Percentiles rank a stretch among this genome's conserved stretches.
Evolutionary conservation across 2,888 invertebrate species (phyloP).

Genomic region (Ophion slaviceki): DNA sequence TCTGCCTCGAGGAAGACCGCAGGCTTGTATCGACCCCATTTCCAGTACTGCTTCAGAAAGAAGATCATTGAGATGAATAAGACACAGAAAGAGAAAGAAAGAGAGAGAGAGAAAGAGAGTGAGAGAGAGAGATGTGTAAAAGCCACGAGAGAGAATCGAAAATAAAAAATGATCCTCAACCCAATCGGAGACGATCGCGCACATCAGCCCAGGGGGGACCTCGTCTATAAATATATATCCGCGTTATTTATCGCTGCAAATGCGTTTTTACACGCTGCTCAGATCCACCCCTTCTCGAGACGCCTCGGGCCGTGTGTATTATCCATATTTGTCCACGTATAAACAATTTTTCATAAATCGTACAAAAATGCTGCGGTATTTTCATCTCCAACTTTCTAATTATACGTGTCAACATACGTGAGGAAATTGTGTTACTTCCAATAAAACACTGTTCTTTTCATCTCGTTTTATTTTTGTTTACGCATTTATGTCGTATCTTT

Average conservation of each 20-base stretch:
- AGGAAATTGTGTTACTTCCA: constrained; percentile 4
- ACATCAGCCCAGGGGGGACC: constrained; percentile 64
- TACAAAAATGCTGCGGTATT: background rate
- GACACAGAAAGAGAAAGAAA: background rate
- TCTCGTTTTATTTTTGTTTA: constrained; percentile 20
- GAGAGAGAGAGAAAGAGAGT: constrained; percentile 33
- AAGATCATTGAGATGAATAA: constrained; percentile 3
- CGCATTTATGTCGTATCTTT: constrained; percentile 30
- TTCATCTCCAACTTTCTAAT: background rate
- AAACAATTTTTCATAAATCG: constrained; percentile 5
- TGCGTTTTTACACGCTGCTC: background rate
- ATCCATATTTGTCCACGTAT: constrained; percentile 14
- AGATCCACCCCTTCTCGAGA: constrained; percentile 6
- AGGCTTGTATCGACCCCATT: constrained; percentile 64
- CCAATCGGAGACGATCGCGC: constrained; percentile 72
- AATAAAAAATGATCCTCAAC: constrained; percentile 77
- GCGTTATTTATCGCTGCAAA: constrained; percentile 57
- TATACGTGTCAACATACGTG: background rate
- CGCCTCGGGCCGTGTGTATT: background rate
- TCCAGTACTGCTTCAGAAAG: constrained; percentile 38
- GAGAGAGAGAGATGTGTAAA: constrained; percentile 17
- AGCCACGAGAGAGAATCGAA: constrained; percentile 63
- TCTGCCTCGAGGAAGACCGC: constrained; percentile 31
- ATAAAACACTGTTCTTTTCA: constrained; percentile 16
- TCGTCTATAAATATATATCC: constrained; percentile 75